Evolutionary conservation across 2,113 vertebrate genomes (phyloP).

Genomic region (Anthoscopus minutus): DNA sequence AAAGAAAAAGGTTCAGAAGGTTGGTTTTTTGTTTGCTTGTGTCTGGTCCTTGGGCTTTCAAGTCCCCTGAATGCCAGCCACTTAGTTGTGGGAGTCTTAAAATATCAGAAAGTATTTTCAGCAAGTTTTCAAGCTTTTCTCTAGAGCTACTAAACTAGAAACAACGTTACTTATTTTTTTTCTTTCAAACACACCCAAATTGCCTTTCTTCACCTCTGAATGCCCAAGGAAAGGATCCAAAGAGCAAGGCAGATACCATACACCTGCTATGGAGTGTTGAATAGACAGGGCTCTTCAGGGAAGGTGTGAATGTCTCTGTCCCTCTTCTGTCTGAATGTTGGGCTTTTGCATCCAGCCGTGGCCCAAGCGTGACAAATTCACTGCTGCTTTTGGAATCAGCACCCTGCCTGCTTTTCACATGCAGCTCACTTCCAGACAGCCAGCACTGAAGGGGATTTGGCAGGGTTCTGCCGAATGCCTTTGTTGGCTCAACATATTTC

Average conservation of each 20-base stretch:
- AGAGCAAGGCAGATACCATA: background rate
- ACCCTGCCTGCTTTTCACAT: background rate
- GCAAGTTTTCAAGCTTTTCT: background rate
- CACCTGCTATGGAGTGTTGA: background rate
- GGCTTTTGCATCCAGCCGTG: background rate
- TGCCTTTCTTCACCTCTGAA: background rate
- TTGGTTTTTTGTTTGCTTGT: background rate
- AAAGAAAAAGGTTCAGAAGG: background rate
- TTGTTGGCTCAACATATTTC: constrained; percentile 26
- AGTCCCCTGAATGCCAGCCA: background rate
- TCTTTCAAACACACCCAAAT: background rate
- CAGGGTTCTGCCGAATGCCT: background rate
- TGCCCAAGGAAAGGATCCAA: background rate
- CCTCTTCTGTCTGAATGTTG: background rate
- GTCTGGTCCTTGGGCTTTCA: background rate
- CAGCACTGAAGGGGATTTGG: background rate
- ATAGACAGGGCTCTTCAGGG: background rate
- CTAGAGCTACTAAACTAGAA: background rate
- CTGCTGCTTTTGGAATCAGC: background rate
- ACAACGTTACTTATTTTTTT: background rate
- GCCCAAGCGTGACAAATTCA: background rate
- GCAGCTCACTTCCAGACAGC: background rate
- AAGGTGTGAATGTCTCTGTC: background rate
- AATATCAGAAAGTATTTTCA: background rate
- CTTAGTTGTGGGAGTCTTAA: background rate